phyloP scores from a whole-genome alignment of 2,888 invertebrate genomes.

The Conops quadrifasciatus region DNA sequence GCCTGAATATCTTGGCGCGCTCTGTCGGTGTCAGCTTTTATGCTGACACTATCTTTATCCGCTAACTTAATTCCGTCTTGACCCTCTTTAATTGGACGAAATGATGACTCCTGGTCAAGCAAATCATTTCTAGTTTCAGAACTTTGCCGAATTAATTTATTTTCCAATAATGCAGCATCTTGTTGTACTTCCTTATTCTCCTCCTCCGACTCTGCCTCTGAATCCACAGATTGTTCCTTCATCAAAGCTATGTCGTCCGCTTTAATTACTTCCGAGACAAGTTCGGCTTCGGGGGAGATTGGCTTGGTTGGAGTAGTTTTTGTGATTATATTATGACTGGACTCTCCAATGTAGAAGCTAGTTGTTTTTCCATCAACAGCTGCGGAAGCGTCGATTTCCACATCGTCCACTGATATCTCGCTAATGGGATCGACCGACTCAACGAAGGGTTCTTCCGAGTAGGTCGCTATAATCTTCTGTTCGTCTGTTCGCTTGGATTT shows the following conservation, averaged over 20 bases:
- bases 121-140: conserved; percentile 63
- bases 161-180: conserved; percentile 41
- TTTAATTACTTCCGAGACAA: conserved; percentile 48
- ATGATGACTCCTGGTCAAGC: conserved; percentile 47
- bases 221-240: conserved; percentile 55
- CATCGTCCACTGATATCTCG: conserved; percentile 56
- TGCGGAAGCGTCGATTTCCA: conserved; percentile 52
- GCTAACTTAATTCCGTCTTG: conserved; percentile 8
- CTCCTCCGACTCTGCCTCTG: conserved; percentile 47
- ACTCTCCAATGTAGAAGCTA: conserved; percentile 65
- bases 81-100: background rate
- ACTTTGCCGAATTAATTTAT: conserved; percentile 58
- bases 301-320: conserved; percentile 56
- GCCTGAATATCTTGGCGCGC: too few relatives aligned
- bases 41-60: too few relatives aligned
- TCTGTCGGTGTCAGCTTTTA: background rate
- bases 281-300: conserved; percentile 38
- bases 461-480: conserved; percentile 50
- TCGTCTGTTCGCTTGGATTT: conserved; percentile 45
- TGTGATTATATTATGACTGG: conserved; percentile 62
- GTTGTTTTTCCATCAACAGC: conserved; percentile 50
- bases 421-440: conserved; percentile 57
- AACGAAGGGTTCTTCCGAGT: conserved; percentile 54
- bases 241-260: conserved; percentile 51
- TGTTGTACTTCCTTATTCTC: conserved; percentile 31